phyloP scores from a whole-genome alignment of 2,113 vertebrate species.

The Pseudorectes ferrugineus region DNA sequence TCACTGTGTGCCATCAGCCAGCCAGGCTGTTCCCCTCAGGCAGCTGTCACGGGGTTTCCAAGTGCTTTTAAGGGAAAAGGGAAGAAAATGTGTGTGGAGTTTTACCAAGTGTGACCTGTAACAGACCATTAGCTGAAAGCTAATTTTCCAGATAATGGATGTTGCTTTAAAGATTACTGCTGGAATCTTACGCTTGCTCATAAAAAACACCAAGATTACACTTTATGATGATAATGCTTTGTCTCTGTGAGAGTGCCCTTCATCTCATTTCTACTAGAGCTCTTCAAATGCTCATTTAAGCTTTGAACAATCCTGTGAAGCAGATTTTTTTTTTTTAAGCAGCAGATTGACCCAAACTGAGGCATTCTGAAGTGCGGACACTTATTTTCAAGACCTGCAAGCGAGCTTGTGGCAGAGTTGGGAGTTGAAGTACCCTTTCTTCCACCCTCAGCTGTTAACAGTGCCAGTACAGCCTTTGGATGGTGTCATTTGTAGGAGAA shows the following conservation, averaged over 20 bases:
- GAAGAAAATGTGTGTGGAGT: background rate
- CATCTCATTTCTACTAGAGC: background rate
- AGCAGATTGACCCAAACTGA: background rate
- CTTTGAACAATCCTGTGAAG: background rate
- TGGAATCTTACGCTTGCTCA: background rate
- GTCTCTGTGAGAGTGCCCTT: background rate
- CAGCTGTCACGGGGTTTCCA: background rate
- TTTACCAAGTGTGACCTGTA: background rate
- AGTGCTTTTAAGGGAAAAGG: background rate
- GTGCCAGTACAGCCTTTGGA: background rate
- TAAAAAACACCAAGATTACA: background rate
- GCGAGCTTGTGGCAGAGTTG: background rate
- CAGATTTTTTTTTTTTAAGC: background rate
- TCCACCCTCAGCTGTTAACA: background rate
- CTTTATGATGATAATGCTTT: background rate
- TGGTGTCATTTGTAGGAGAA: background rate
- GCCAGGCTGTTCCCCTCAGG: background rate
- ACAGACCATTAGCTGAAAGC: slow-evolving; percentile 21
- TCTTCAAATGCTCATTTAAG: background rate
- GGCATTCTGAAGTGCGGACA: background rate
- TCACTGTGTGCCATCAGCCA: background rate
- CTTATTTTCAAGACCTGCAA: background rate
- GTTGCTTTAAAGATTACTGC: slow-evolving; percentile 39
- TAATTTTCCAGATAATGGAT: slow-evolving; percentile 30
- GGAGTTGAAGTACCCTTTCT: background rate